Evolutionary conservation across 2,888 invertebrate species (phyloP), one percentile per base, ranked within the genome.

Genomic region (Nomada lathburiana): DNA sequence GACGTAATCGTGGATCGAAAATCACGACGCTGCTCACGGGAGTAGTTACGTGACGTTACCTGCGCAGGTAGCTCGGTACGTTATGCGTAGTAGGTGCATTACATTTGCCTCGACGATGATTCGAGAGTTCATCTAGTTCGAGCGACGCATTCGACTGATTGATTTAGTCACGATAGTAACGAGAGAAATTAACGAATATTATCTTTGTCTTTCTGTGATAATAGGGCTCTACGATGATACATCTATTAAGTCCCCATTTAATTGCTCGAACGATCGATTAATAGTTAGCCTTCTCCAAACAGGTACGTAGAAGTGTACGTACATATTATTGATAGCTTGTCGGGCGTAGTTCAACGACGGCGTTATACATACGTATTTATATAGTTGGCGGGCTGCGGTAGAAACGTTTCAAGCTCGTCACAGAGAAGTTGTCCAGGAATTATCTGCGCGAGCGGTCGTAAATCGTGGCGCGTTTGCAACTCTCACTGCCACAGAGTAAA

Each of bases 381-480:
- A 36, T n/a, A 59, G 69, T 52, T 26, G 55, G 50, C 16, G 0
- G 13, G 23, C 57, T 10, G 52, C 36, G 63, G 50, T 29, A 44
- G 20, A 53, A 67, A 65, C 26, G 23, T 20, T 26, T 23, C 13
- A 26, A 29, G 44, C 36, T 71, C 64, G 72, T 78, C 71, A 67
- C 26, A 20, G 26, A 29, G 57, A 16, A 0, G 60, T 62, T 53
- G 16, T 26, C 50, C 47, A 62, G 63, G 69, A 85, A 82, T 84
- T 53, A 76, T 71, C 59, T 60, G 63, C 53, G 47, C 80, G 50
- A 63, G 16, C 47, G 60, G 57, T 76, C 78, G 82, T 87, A 87
- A 87, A 87, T 84, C 82, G 87, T 60, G 59, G 53, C 79, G 52
- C 75, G 84, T 84, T 83, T 77, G 78, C 78, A 69, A 80, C 76